Evolutionary conservation across 2,888 invertebrate genomes (phyloP).

Genomic region (Aplocera efformata): DNA sequence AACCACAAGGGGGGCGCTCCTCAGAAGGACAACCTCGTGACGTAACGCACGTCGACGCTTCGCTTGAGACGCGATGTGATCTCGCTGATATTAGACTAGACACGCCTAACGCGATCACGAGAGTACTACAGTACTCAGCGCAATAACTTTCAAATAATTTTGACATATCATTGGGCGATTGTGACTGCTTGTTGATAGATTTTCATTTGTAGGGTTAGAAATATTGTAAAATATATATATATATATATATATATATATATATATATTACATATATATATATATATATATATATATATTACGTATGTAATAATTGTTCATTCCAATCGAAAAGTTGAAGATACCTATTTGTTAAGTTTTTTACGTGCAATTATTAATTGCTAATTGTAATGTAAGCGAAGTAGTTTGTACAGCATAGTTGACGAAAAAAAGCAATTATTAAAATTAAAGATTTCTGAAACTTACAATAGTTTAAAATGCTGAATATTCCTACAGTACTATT

Average conservation of each 20-base stretch:
- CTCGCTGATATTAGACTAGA: conserved; percentile 24
- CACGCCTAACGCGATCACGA: conserved; percentile 23
- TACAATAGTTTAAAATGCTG: conserved; percentile 40
- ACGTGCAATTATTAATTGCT: conserved; percentile 81
- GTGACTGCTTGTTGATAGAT: conserved; percentile 79
- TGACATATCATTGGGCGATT: conserved; percentile 82
- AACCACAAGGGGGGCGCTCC: conserved; percentile 62
- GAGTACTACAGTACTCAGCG: conserved; percentile 48
- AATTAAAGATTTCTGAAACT: conserved; percentile 78
- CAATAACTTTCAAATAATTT: conserved; percentile 76
- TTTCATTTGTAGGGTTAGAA: conserved; percentile 75
- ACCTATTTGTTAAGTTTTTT: conserved; percentile 81
- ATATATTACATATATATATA: conserved; percentile 68
- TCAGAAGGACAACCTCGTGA: conserved; percentile 64
- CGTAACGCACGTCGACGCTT: conserved; percentile 43
- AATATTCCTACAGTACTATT: conserved; percentile 7
- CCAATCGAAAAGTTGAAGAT: conserved; percentile 79
- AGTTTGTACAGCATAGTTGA: conserved; percentile 80
- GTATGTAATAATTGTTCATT: conserved; percentile 78
- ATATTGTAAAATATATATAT: conserved; percentile 65
- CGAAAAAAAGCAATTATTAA: conserved; percentile 79
- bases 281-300: conserved; percentile 52
- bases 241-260: too few relatives aligned
- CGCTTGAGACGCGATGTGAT: conserved; percentile 29
- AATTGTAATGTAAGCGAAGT: conserved; percentile 78